Evolutionary conservation across 1,140 invertebrate species (phyloP), one percentile per base, ranked within the genome.

Genomic region (Gerris buenoi): DNA sequence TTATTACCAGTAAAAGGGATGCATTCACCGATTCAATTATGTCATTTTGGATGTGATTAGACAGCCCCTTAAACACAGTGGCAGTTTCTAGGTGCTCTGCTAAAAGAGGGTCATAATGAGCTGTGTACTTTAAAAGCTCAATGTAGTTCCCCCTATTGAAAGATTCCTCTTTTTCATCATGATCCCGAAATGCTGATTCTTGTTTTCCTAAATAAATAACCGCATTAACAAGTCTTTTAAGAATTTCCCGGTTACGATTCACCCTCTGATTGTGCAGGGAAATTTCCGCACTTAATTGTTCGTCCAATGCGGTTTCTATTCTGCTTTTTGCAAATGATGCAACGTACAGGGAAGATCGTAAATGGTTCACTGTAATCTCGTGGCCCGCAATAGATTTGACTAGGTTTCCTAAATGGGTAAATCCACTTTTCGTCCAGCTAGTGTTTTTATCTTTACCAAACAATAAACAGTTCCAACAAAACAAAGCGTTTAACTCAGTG

Each of bases 161-260:
- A 26, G 68, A 73, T 5, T 65, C 59, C 22, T 70, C 65, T 57
- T 57, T 65, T 71, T 75, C 74, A 28, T 63, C 60, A 69, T 74
- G 72, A 23, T 74, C 74, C 27, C 73, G 68, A 64, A 75, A 74
- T 14, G 73, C 70, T 57, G 75, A 67, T 70, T 74, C 73, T 70
- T 75, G 70, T 71, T 73, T 71, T 3, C 68, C 71, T n/a, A 75
- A 64, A 61, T 73, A 74, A 67, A 64, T 60, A 61, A 69, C 72
- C 27, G 72, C 71, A 72, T 75, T 70, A 57, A 75, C 66, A 23
- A 68, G 57, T 66, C 27, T 71, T 64, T 69, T 70, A 58, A 63
- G 15, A 23, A 69, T 15, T 18, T 58, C 26, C 29, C 66, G 66
- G 27, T 69, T 69, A 14, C 28, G 27, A 27, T 18, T 15, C 1